Evolutionary conservation across 2,113 vertebrate species (phyloP), one percentile per base, ranked within the genome.

Genomic region (Onychostoma macrolepis): DNA sequence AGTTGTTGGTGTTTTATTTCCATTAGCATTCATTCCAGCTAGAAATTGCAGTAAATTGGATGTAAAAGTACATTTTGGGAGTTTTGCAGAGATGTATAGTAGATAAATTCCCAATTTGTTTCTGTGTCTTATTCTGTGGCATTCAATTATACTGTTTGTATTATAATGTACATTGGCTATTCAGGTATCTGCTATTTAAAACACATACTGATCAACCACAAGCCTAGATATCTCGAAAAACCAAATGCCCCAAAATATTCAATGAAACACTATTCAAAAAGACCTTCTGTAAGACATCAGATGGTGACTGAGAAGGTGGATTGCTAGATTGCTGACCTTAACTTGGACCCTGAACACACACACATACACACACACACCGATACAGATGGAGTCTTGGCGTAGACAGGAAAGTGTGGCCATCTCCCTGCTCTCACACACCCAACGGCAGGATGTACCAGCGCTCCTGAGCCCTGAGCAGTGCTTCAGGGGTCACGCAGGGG

Each of bases 331-430:
- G 6, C 28, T 86, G 63, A 86, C 86, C 63, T 48, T 50, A 50
- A 84, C 67, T 80, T 67, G 48, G 75, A 45, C 74, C 24, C 65
- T 72, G 65, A 53, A 78, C 79, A 75, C 83, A 45, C 86, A 83
- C 83, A 82, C 76, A 83, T 78, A 82, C 76, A 43, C 43, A 87
- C 83, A 72, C 53, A 85, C 48, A 43, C 53, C 17, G 33, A 28
- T 48, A 80, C 84, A 82, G 76, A 79, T 83, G 74, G 67, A 88
- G 78, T 81, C 85, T 86, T 81, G 78, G 85, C 85, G 77, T 87
- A 87, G 77, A 90, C 87, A 90, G 89, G 89, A 90, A 90, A 90
- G 87, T 48, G 87, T 88, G 84, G 79, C 89, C 86, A 82, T 88
- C 87, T 88, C 89, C 87, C 87, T 86, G 76, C 85, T 86, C 79